Evolutionary conservation across 2,113 vertebrate genomes (phyloP).

Genomic region (Okapia johnstoni): DNA sequence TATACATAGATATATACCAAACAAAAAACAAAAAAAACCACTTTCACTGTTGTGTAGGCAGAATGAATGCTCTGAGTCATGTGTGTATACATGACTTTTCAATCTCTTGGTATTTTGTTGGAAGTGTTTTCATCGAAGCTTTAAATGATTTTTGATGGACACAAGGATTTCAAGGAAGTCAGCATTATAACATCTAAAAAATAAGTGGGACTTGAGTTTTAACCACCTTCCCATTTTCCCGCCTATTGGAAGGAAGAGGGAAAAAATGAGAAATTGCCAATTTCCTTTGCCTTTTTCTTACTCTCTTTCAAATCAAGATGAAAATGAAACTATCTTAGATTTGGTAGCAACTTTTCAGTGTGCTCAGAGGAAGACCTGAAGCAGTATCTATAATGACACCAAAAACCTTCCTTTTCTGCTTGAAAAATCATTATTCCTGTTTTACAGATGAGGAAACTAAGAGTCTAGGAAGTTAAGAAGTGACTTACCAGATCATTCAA

Average conservation of each 20-base stretch:
- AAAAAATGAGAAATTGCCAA: not conserved
- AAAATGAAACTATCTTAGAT: constrained; percentile 1
- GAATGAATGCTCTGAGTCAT: not conserved
- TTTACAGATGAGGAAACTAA: not conserved
- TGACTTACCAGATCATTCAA: not conserved
- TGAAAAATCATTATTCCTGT: not conserved
- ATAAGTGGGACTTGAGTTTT: not conserved
- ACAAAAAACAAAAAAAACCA: not conserved
- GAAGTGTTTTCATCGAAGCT: not conserved
- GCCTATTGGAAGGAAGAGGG: not conserved
- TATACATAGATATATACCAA: not conserved
- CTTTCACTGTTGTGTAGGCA: not conserved
- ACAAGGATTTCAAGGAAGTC: not conserved
- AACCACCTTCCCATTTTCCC: not conserved
- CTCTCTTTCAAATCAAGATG: not conserved
- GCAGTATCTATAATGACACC: not conserved
- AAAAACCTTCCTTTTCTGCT: constrained; percentile 22
- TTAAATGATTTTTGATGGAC: not conserved
- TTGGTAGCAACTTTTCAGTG: not conserved
- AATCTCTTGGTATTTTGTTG: not conserved
- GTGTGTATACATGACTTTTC: not conserved
- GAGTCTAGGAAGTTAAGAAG: not conserved
- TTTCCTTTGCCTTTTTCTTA: not conserved
- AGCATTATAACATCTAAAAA: not conserved
- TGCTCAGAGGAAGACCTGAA: constrained; percentile 24